Conservation (phyloP, 23 tunicate species). For the Oikopleura albicans region DNA sequence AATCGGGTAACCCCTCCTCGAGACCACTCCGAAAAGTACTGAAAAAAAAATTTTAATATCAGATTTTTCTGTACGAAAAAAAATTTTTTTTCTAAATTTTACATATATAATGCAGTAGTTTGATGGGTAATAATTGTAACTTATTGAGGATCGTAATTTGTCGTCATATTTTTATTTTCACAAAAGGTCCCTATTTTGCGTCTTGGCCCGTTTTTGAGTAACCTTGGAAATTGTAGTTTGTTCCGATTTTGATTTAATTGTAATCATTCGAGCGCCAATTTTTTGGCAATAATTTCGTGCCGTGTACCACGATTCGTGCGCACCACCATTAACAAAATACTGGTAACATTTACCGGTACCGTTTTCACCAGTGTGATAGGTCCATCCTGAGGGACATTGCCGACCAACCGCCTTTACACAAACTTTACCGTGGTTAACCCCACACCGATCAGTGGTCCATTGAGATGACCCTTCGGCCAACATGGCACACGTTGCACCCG, state of each 20-base stretch:
- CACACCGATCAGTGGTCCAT: background rate
- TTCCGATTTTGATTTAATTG: background rate
- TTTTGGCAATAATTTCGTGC: conserved; percentile 39
- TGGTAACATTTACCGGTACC: conserved; percentile 51
- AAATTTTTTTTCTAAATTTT: too few species aligned
- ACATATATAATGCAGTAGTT: too few species aligned
- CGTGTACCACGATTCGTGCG: conserved; percentile 43
- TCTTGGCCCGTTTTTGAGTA: too few species aligned
- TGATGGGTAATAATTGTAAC: too few species aligned
- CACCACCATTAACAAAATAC: conserved; percentile 37
- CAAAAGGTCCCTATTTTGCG: too few species aligned
- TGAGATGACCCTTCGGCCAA: background rate
- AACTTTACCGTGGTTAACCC: background rate
- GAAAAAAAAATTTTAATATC: too few species aligned
- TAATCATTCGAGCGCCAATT: conserved; percentile 30
- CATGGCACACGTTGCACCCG: background rate
- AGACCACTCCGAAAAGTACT: background rate
- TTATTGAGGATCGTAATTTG: too few species aligned
- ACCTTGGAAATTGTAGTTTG: background rate
- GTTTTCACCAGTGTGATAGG: background rate
- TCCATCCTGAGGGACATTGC: conserved; percentile 68
- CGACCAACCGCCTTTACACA: conserved; percentile 19
- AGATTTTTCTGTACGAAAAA: too few species aligned
- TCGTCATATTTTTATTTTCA: too few species aligned
- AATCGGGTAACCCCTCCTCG: background rate